Base-by-base conservation (phyloP, 2,797 vertebrate species). In the Rhabdophis nuchalis region DNA sequence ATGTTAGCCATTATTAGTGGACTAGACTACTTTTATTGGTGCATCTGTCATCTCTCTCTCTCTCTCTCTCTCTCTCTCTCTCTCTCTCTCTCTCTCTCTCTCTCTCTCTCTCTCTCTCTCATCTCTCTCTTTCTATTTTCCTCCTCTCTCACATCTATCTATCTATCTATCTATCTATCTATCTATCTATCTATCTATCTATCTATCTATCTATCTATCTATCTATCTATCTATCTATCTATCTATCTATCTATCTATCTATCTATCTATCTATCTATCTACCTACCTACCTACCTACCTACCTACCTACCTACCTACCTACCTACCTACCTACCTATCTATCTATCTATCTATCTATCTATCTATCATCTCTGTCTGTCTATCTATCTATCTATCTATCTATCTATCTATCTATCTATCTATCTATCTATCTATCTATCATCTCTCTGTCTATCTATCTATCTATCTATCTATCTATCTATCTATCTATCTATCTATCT, bases 1-100 rank as follows among this genome's bases (percentile, higher is more conserved):
- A 82, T 46, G 20, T 82, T 82, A 82, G 20, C 72, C 36, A 82
- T 82, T 82, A 82, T 82, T 82, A 82, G 72, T 82, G 23, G 82
- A 92, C 95, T 96, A 89, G 77, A 96, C 93, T 95, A 95, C 91
- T 95, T 95, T 92, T 96, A 96, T 95, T 95, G 97, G 94, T 96
- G 95, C 29, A 54, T 96, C 50, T 52, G 6, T n/a, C 23, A 57
- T 90, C 1, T 68, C 93, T 95, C 50, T 96, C 85, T 61, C 57
- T 58, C 57, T 58, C 23, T 60, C 58, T 60, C 93, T 96, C 3
- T 93, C 25, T 53, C 12, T 86, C 25, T n/a, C 4, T 64, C 29
- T n/a, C 11, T 90, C 13, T 90, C 93, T 95, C n/a, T 96, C 85
- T 64, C 93, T 96, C 1, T 93, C n/a, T 52, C 12, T 89, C 29